Evolutionary conservation across 2,113 vertebrate genomes (phyloP).

Genomic region (Ardeotis arabs): DNA sequence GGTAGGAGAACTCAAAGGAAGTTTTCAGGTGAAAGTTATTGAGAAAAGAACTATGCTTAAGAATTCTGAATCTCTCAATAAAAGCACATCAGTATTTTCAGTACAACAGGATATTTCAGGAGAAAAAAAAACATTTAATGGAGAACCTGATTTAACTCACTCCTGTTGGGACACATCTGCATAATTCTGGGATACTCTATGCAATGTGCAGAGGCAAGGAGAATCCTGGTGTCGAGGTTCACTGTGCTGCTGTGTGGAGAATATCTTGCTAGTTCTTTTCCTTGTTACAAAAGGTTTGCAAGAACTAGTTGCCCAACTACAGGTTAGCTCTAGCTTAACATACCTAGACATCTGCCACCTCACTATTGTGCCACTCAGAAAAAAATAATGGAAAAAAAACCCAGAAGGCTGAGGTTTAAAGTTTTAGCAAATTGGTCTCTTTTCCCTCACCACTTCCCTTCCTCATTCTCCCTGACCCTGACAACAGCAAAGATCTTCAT

Average conservation of each 20-base stretch:
- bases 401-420: neutral
- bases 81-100: neutral
- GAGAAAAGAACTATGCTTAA: neutral
- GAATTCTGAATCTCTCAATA: neutral
- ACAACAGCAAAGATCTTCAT: neutral
- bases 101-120: neutral
- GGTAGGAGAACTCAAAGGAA: neutral
- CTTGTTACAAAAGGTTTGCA: neutral
- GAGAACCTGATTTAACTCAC: neutral
- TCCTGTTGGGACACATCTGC: no score
- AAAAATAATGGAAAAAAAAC: neutral
- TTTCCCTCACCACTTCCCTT: neutral
- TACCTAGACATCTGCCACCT: neutral
- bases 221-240: no score
- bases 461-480: neutral
- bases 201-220: no score
- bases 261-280: neutral
- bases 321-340: neutral
- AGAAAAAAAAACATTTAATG: neutral
- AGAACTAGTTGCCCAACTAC: neutral
- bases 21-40: neutral
- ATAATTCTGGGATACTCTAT: no score
- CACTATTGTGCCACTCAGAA: neutral
- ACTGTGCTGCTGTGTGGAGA: no score
- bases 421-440: neutral